A percentile compares a stretch with the other conserved stretches of the same genome.
Evolutionary conservation across 2,113 vertebrate genomes (phyloP).

Genomic region (Cheilinus undulatus): DNA sequence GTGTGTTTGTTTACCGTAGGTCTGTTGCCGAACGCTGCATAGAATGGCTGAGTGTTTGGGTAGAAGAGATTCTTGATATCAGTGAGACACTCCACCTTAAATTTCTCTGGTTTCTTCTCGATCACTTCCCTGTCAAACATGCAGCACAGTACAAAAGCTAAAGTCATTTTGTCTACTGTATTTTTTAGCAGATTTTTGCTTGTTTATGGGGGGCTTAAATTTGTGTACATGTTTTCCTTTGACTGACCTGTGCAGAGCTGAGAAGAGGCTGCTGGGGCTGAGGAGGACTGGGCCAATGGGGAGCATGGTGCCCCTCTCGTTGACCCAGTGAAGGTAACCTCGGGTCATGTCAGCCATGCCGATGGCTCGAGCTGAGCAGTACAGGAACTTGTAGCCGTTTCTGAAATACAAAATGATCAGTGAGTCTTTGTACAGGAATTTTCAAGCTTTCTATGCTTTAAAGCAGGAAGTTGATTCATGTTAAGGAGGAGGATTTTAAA

Average conservation of each 20-base stretch:
- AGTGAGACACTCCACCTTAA: constrained; percentile 97
- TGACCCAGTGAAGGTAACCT: constrained; percentile 97
- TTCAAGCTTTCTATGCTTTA: too few species aligned
- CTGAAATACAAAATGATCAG: too few species aligned
- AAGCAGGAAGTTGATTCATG: too few species aligned
- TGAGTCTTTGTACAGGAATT: too few species aligned
- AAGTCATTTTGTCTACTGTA: not conserved
- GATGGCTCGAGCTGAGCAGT: constrained; percentile 96
- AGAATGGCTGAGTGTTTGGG: constrained; percentile 94
- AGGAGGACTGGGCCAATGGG: constrained; percentile 94
- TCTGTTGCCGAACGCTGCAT: constrained; percentile 97
- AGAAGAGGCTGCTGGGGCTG: constrained; percentile 97
- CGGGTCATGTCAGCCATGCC: constrained; percentile 98
- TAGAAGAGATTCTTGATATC: constrained; percentile 96
- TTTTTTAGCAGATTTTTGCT: not conserved
- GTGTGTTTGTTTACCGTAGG: constrained; percentile 85
- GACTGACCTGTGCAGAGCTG: constrained; percentile 93
- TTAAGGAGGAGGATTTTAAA: too few species aligned
- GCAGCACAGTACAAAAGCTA: not conserved
- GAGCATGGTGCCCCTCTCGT: constrained; percentile 94
- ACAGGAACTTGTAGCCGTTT: constrained; percentile 97
- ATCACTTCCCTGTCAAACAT: constrained; percentile 91
- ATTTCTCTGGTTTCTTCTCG: constrained; percentile 98
- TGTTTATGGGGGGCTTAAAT: not conserved
- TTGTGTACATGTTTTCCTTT: constrained; percentile 1